Evolutionary conservation across 2,797 vertebrate species (phyloP), one percentile per base, ranked within the genome.

Genomic region (Tragopan temminckii): DNA sequence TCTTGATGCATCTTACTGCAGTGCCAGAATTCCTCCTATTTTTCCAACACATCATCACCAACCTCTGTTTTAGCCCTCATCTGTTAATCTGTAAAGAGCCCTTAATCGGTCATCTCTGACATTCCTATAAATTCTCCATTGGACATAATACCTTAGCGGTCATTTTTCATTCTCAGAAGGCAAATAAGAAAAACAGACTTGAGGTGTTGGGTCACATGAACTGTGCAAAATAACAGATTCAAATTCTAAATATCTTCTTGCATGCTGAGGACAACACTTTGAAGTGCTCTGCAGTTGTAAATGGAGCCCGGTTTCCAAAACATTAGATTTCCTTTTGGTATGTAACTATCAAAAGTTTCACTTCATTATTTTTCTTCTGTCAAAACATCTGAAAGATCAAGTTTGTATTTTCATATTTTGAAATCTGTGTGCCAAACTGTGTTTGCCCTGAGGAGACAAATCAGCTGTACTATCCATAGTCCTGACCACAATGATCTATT

Each of bases 371-470:
- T 4, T 13, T 52, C 52, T 3, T 9, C 7, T 7, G n/a, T 13
- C 8, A 7, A n/a, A 36, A 67, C 8, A 35, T 75, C 19, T 52
- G 52, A 43, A 59, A 71, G 12, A 68, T 13, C 27, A 16, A 5
- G 15, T n/a, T 67, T 2, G 4, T 23, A 14, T 10, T 70, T 48
- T 33, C 24, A 25, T 24, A 1, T 45, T 48, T 7, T 13, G 5
- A 7, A 58, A 43, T 19, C 33, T 1, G 21, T 0, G 5, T 0
- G 6, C 3, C 31, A n/a, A 45, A n/a, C 17, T 0, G 9, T 0
- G 17, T 0, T 0, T 19, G 33, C n/a, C 33, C 3, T 0, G 1
- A 14, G 3, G 1, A 3, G 5, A 3, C 2, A 3, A 2, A 0
- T 1, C 5, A 2, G 6, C 0, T 7, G 27, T 61, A 9, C 78